These are phyloP conservation scores for Megathymus violae DNA, from an alignment of 1,140 invertebrate species.

Conservation along the genomic window DNA sequence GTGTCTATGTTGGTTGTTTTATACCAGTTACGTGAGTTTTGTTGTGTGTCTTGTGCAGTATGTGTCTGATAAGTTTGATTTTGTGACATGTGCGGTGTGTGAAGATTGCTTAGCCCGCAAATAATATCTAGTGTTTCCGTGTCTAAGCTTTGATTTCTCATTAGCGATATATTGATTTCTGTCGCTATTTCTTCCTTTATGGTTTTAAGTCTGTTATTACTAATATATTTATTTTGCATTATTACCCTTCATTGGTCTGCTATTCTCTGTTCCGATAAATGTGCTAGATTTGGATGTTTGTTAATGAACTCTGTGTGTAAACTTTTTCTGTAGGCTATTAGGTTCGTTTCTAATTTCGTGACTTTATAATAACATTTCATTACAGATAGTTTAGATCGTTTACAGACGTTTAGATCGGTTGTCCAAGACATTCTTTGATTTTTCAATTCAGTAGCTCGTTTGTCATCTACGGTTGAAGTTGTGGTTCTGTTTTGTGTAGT, in stretches of 20 bases:
- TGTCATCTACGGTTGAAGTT: slow-evolving; percentile 5
- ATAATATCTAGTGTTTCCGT: too few species aligned
- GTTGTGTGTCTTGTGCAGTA: too few species aligned
- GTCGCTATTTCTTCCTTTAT: slow-evolving; percentile 28
- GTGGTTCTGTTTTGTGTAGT: not conserved
- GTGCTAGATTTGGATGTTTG: slow-evolving; percentile 23
- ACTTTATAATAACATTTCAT: slow-evolving; percentile 35
- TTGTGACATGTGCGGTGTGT: too few species aligned
- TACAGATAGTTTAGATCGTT: too few species aligned
- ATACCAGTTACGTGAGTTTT: too few species aligned
- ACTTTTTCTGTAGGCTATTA: slow-evolving; percentile 38
- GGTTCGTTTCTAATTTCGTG: slow-evolving; percentile 38
- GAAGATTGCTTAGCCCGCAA: too few species aligned
- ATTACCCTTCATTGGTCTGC: slow-evolving; percentile 40
- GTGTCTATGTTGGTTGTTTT: too few species aligned
- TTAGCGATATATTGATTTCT: too few species aligned
- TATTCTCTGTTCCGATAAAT: slow-evolving; percentile 43
- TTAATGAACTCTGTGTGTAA: slow-evolving; percentile 34
- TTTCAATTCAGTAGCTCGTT: not conserved
- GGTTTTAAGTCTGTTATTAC: slow-evolving; percentile 15
- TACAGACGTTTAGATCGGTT: slow-evolving; percentile 35
- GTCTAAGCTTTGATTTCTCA: too few species aligned
- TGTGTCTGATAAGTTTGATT: too few species aligned
- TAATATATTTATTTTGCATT: slow-evolving; percentile 35
- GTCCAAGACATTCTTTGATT: slow-evolving; percentile 31